A percentile compares a stretch with the other conserved stretches of the same genome.
Evolutionary conservation across 2,888 invertebrate species (phyloP).

Genomic region (Gari tellinella): DNA sequence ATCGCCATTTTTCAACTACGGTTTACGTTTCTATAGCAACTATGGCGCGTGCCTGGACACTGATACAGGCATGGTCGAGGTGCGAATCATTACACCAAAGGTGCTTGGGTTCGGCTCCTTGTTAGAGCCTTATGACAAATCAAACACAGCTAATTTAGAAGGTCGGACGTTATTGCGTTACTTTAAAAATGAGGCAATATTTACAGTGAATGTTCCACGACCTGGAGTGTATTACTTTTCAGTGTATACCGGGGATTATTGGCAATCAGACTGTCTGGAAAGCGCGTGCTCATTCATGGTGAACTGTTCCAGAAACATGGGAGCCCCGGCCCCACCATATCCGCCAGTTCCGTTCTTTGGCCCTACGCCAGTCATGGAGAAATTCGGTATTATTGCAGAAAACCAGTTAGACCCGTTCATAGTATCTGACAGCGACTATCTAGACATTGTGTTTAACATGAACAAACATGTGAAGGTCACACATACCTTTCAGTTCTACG

Average conservation of each 20-base stretch:
- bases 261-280: conserved; percentile 81
- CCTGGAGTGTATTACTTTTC: conserved; percentile 84
- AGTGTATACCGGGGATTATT: conserved; percentile 81
- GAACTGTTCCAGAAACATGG: conserved; percentile 73
- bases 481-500: conserved; percentile 81
- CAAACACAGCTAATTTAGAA: conserved; percentile 69
- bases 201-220: conserved; percentile 83
- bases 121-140: conserved; percentile 75
- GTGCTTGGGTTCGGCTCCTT: conserved; percentile 79
- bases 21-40: conserved; percentile 78
- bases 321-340: conserved; percentile 73
- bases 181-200: conserved; percentile 80
- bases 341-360: conserved; percentile 80
- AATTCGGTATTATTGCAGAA: conserved; percentile 70
- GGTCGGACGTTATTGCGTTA: conserved; percentile 77
- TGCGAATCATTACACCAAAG: conserved; percentile 77
- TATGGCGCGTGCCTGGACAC: conserved; percentile 78
- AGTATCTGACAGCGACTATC: conserved; percentile 75
- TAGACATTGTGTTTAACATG: conserved; percentile 79
- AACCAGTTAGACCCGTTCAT: conserved; percentile 77
- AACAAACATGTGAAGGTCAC: conserved; percentile 76
- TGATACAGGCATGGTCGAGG: conserved; percentile 79
- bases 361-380: conserved; percentile 78
- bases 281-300: conserved; percentile 82
- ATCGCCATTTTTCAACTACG: conserved; percentile 85